Evolutionary conservation across 2,888 invertebrate genomes (phyloP).

Genomic region (Xanthorhoe spadicearia): DNA sequence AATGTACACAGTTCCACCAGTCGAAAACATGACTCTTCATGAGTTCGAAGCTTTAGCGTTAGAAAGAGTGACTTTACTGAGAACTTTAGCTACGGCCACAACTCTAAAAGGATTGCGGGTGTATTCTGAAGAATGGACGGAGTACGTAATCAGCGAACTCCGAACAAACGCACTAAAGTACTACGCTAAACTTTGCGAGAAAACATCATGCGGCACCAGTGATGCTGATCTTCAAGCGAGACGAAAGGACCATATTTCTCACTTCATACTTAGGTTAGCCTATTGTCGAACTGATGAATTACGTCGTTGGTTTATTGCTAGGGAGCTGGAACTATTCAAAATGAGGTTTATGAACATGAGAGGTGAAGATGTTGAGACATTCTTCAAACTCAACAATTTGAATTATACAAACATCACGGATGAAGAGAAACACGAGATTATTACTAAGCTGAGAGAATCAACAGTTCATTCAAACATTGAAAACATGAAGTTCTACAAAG

Average conservation of each 20-base stretch:
- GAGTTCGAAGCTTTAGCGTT: constrained; percentile 95
- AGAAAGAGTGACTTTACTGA: constrained; percentile 91
- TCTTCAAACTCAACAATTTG: constrained; percentile 88
- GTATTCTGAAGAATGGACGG: constrained; percentile 88
- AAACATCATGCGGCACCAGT: constrained; percentile 79
- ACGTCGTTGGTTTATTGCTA: constrained; percentile 93
- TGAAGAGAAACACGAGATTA: constrained; percentile 87
- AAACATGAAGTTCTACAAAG: constrained; percentile 90
- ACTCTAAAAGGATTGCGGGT: constrained; percentile 86
- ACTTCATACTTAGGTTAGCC: constrained; percentile 95
- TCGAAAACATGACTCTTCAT: constrained; percentile 88
- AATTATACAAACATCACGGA: constrained; percentile 87
- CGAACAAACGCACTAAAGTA: constrained; percentile 88
- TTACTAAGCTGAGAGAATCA: constrained; percentile 86
- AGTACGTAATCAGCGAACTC: constrained; percentile 86
- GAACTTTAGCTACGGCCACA: constrained; percentile 90
- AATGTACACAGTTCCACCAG: constrained; percentile 91
- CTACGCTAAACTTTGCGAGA: constrained; percentile 86
- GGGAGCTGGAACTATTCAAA: constrained; percentile 96
- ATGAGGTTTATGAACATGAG: constrained; percentile 89
- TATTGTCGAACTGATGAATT: constrained; percentile 95
- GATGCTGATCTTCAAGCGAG: constrained; percentile 88
- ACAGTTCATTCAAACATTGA: constrained; percentile 86
- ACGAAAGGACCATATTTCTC: constrained; percentile 94
- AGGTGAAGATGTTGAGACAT: constrained; percentile 86